Percentiles rank a stretch among this genome's conserved stretches.
phyloP scores from a whole-genome alignment of 2,113 vertebrate species.

The Taurulus bubalis region DNA sequence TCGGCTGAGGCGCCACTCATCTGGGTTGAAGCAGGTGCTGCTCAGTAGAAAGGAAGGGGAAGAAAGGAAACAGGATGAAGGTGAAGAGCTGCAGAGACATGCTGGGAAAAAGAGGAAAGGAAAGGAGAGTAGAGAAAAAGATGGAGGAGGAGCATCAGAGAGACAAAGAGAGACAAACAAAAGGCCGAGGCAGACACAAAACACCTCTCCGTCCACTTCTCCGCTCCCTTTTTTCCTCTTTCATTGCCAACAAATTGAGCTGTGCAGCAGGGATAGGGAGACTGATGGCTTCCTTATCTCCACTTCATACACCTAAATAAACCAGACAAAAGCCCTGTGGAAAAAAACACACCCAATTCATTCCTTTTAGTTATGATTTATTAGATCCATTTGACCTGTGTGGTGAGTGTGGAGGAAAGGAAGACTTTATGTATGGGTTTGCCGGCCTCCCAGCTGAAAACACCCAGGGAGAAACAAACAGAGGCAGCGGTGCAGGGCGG shows the following conservation, averaged over 20 bases:
- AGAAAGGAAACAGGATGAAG: too few relatives aligned
- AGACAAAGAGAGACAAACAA: not conserved
- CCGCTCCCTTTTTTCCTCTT: conserved; percentile 9
- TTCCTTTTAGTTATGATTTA: conserved; percentile 63
- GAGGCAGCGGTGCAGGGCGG: conserved; percentile 3
- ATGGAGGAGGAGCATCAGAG: not conserved
- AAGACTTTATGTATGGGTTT: conserved; percentile 28
- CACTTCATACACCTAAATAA: conserved; percentile 53
- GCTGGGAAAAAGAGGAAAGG: not conserved
- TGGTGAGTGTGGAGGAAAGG: conserved; percentile 30
- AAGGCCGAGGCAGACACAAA: conserved; percentile 1
- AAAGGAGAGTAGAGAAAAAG: not conserved
- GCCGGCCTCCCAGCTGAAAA: conserved; percentile 21
- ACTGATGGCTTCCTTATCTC: conserved; percentile 68
- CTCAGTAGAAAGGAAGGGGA: not conserved
- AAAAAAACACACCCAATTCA: conserved; percentile 40
- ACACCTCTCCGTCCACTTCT: conserved; percentile 1
- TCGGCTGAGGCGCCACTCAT: not conserved
- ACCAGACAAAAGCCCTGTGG: conserved; percentile 40
- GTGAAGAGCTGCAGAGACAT: not conserved
- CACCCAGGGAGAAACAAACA: conserved; percentile 28
- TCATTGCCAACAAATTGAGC: conserved; percentile 45
- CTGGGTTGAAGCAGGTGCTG: not conserved
- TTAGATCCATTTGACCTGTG: conserved; percentile 54
- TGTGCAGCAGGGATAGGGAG: conserved; percentile 20